A percentile compares a stretch with the other conserved stretches of the same genome.
Evolutionary conservation across 2,888 invertebrate species (phyloP).

Genomic region (Platycheirus albimanus): DNA sequence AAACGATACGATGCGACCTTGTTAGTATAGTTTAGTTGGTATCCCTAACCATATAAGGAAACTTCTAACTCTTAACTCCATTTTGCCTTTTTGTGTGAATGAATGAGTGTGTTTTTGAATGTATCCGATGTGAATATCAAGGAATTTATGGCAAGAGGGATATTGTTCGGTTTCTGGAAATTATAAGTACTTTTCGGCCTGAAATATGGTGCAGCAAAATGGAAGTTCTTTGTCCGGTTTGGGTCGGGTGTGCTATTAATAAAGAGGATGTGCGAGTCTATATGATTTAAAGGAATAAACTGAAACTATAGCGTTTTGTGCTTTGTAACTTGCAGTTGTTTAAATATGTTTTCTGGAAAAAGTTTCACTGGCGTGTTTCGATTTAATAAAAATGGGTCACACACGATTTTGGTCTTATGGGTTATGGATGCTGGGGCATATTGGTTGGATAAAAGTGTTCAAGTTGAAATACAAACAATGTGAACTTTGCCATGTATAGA

Average conservation of each 20-base stretch:
- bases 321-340: too few relatives aligned
- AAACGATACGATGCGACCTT: too few relatives aligned
- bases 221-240: constrained; percentile 15
- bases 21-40: constrained; percentile 12
- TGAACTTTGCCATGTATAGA: too few relatives aligned
- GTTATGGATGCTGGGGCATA: too few relatives aligned
- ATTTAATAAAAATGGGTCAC: too few relatives aligned
- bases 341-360: too few relatives aligned
- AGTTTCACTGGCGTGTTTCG: too few relatives aligned
- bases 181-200: constrained; percentile 13
- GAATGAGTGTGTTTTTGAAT: neutral
- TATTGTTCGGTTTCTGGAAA: constrained; percentile 32
- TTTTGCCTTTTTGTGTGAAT: neutral
- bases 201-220: constrained; percentile 8
- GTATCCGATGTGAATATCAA: constrained; percentile 1
- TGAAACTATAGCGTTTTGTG: too few relatives aligned
- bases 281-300: neutral
- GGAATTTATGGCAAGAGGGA: constrained; percentile 20
- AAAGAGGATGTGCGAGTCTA: neutral
- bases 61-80: constrained; percentile 3
- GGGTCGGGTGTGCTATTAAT: neutral
- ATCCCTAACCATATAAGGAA: constrained; percentile 27
- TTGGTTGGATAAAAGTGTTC: too few relatives aligned
- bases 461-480: too few relatives aligned
- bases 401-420: too few relatives aligned